These are phyloP conservation scores for Nycticebus coucang DNA, from an alignment of 2,113 vertebrate genomes.

Conservation along the genomic window DNA sequence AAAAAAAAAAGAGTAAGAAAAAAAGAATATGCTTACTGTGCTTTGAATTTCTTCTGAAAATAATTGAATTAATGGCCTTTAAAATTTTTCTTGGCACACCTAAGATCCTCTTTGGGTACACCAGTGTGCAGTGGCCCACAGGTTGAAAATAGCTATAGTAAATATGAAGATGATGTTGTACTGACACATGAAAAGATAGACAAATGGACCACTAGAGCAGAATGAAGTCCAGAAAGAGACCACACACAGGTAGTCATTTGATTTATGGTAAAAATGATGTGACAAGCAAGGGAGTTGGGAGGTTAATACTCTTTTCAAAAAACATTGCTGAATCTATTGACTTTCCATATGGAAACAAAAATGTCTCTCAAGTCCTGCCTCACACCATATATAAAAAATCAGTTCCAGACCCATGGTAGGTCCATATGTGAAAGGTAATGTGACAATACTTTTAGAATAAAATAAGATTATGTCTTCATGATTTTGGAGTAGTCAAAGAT, in stretches of 20 bases:
- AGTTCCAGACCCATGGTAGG: not conserved
- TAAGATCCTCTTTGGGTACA: no score
- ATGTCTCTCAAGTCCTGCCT: not conserved
- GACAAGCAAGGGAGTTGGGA: not conserved
- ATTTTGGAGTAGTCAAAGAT: not conserved
- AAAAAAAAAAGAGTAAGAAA: no score
- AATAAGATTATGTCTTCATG: not conserved
- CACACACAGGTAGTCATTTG: not conserved
- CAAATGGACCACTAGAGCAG: no score
- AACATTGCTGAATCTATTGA: not conserved
- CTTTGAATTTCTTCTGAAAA: no score
- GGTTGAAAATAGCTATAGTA: no score
- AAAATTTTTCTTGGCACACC: no score
- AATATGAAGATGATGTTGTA: no score
- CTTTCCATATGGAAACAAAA: not conserved
- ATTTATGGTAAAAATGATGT: not conserved
- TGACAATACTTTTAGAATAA: not conserved
- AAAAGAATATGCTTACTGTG: no score
- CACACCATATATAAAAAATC: not conserved
- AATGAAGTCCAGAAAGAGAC: not conserved
- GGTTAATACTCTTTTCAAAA: not conserved
- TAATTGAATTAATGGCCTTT: no score
- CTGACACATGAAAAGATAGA: rapidly evolving
- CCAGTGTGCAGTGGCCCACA: no score
- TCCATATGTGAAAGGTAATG: not conserved